Conservation (phyloP, 2,797 vertebrate species). For the Ficedula albicollis region DNA sequence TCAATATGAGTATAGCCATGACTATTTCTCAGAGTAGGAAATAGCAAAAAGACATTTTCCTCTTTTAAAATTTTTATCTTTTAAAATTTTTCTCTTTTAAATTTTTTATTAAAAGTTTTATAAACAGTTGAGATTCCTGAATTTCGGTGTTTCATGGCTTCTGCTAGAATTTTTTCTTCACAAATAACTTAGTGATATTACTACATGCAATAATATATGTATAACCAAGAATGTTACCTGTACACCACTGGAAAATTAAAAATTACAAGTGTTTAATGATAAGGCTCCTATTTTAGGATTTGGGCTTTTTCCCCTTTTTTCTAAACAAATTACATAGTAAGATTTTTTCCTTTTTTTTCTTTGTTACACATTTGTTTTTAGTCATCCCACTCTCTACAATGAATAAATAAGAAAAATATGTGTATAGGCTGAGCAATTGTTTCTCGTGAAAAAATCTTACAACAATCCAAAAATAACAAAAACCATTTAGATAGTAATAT, state of each 20-base stretch:
- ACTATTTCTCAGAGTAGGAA: neutral
- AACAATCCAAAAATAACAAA: neutral
- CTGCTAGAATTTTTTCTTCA: neutral
- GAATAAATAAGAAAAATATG: neutral
- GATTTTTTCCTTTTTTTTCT: neutral
- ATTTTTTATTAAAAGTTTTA: neutral
- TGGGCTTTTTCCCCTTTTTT: too few species aligned
- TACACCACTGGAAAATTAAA: neutral
- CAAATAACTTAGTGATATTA: neutral
- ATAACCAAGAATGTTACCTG: neutral
- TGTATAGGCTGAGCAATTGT: neutral
- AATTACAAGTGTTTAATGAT: neutral
- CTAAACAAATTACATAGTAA: neutral
- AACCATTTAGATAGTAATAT: neutral
- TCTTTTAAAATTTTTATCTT: neutral
- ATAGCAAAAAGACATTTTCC: neutral
- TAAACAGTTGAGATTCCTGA: neutral
- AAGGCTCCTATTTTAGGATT: neutral
- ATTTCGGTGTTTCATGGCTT: neutral
- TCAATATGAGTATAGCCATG: neutral
- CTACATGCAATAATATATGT: neutral
- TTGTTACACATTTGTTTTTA: neutral
- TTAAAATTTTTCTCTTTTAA: too few species aligned
- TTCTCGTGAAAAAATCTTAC: neutral
- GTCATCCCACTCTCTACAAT: neutral